These are phyloP conservation scores for Chanos chanos DNA, from an alignment of 2,797 vertebrate genomes.

Conservation along the genomic window DNA sequence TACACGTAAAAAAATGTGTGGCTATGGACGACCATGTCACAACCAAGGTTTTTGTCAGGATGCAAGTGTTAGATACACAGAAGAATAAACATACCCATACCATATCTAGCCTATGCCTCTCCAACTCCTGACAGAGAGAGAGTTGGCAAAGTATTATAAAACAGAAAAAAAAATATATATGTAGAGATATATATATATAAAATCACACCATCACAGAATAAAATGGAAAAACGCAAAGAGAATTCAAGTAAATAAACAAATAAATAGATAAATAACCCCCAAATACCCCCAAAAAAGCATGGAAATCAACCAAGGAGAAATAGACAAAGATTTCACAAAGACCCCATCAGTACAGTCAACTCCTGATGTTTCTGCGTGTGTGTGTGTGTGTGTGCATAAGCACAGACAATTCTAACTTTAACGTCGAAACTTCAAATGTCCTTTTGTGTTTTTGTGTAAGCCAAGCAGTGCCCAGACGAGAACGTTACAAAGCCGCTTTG, in stretches of 20 bases:
- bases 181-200: constrained; percentile 42
- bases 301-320: constrained; percentile 72
- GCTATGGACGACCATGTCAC: constrained; percentile 99
- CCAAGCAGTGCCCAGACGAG: no score
- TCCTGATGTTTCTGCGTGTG: constrained; percentile 21
- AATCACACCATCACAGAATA: constrained; percentile 81
- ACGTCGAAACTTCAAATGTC: no score
- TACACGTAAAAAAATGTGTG: constrained; percentile 95
- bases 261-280: constrained; percentile 60
- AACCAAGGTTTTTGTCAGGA: constrained; percentile 99
- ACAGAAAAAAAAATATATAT: constrained; percentile 85
- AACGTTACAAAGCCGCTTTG: no score
- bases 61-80: constrained; percentile 99
- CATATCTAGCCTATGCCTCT: constrained; percentile 99
- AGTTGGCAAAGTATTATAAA: constrained; percentile 99
- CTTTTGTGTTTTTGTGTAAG: no score
- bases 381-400: no score
- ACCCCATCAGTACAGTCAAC: constrained; percentile 46
- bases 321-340: constrained; percentile 54
- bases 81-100: constrained; percentile 99
- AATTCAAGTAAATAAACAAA: constrained; percentile 61
- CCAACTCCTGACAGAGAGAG: constrained; percentile 99
- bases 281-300: constrained; percentile 85
- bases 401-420: no score
- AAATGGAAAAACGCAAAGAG: constrained; percentile 33